Evolutionary conservation across 2,888 invertebrate genomes (phyloP), one percentile per base, ranked within the genome.

Genomic region (Oxycera nigricornis): DNA sequence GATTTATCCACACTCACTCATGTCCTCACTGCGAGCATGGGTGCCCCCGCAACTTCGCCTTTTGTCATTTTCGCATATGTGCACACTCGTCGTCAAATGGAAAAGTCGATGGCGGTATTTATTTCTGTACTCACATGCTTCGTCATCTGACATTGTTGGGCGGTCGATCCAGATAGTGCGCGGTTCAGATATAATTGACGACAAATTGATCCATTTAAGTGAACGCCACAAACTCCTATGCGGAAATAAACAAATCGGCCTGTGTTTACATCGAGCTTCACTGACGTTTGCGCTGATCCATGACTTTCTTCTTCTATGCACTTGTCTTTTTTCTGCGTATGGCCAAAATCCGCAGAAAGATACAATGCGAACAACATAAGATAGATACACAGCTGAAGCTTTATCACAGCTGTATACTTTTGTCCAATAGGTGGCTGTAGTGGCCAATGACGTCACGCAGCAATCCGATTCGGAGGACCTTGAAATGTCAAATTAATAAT

Each of bases 221-320:
- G 14, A 59, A 59, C 4, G 26, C 59, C 26, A 59, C 59, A 59
- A 59, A 59, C 11, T 17, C 14, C 59, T 30, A 30, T 17, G 28
- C 14, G 30, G 6, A 14, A 30, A 59, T 59, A 59, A 59, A 59
- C 59, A 59, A 59, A 59, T n/a, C 28, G 30, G 28, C 59, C 14
- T 59, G 1, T 59, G 59, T 59, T 59, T 59, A 59, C 59, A 59
- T 59, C 59, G 59, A 30, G n/a, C 14, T 17, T n/a, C 59, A 59
- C 59, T 59, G 59, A 59, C 59, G 30, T 30, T 59, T 59, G 26
- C 11, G 0, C 14, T 59, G 14, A 24, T 24, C 30, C 24, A 11
- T 55, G 2, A n/a, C n/a, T 26, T 28, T 26, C 59, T 59, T 59
- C 59, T 59, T 28, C 59, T 28, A 24, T 28, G 30, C 30, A 30